Conservation (phyloP, 2,888 invertebrate species). For the Suillia variegata region DNA sequence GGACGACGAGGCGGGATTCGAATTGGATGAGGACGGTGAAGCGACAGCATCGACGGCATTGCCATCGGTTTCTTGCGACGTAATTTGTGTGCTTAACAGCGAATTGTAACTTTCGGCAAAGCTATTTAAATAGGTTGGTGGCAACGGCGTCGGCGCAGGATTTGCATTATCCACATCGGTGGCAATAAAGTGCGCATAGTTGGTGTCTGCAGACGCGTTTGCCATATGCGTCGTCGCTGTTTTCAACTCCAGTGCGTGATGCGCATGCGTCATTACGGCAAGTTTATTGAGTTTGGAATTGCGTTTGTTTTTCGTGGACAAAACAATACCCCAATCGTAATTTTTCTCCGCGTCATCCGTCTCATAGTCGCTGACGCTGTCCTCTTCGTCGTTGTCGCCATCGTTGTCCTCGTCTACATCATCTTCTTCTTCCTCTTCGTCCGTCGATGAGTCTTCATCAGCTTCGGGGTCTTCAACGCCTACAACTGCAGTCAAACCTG, state of each 20-base stretch:
- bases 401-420: slow-evolving; percentile 23
- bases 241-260: no score
- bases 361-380: slow-evolving; percentile 2
- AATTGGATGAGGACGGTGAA: slow-evolving; percentile 26
- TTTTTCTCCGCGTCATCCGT: neutral
- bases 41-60: neutral
- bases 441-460: neutral
- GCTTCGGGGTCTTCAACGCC: no score
- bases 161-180: neutral
- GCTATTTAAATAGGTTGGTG: slow-evolving; percentile 48
- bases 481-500: no score
- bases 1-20: slow-evolving; percentile 9
- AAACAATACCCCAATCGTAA: no score
- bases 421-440: slow-evolving; percentile 14
- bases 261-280: no score
- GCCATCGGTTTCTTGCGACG: slow-evolving; percentile 24
- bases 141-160: no score
- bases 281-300: no score
- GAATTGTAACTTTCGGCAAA: slow-evolving; percentile 60
- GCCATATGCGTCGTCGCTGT: no score
- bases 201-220: neutral
- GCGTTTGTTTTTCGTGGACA: no score
- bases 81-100: slow-evolving; percentile 41
- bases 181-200: neutral
- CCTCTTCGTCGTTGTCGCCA: neutral